Percentiles rank a stretch among this genome's conserved stretches.
Evolutionary conservation across 2,113 vertebrate genomes (phyloP).

Genomic region (Dasyprocta punctata): DNA sequence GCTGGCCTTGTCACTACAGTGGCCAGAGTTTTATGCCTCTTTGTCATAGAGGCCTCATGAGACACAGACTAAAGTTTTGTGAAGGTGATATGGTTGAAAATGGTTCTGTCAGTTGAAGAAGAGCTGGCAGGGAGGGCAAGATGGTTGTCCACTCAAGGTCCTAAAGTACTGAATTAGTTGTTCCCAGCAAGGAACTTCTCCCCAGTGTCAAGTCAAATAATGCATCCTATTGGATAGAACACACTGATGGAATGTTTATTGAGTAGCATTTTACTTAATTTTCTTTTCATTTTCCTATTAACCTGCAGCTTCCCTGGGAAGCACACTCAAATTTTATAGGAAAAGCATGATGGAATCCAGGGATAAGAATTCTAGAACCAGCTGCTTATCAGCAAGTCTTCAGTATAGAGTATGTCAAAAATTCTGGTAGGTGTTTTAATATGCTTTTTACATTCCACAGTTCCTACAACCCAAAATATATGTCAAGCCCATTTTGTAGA

Average conservation of each 20-base stretch:
- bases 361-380: neutral
- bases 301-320: neutral
- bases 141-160: neutral
- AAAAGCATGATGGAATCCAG: neutral
- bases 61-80: neutral
- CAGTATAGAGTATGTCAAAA: neutral
- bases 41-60: neutral
- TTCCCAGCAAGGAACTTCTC: neutral
- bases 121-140: neutral
- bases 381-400: neutral
- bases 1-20: neutral
- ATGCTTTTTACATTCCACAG: neutral
- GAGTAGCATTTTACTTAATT: neutral
- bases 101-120: neutral
- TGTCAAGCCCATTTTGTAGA: neutral
- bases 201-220: neutral
- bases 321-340: neutral
- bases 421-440: neutral
- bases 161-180: neutral
- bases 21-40: neutral
- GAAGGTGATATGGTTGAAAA: neutral
- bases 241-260: neutral
- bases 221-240: neutral
- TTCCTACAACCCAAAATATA: neutral
- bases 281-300: neutral